Percentiles rank a stretch among this genome's conserved stretches.
These are phyloP conservation scores for Rhabdornis inornatus DNA, from an alignment of 2,113 vertebrate species.

Conservation along the genomic window DNA sequence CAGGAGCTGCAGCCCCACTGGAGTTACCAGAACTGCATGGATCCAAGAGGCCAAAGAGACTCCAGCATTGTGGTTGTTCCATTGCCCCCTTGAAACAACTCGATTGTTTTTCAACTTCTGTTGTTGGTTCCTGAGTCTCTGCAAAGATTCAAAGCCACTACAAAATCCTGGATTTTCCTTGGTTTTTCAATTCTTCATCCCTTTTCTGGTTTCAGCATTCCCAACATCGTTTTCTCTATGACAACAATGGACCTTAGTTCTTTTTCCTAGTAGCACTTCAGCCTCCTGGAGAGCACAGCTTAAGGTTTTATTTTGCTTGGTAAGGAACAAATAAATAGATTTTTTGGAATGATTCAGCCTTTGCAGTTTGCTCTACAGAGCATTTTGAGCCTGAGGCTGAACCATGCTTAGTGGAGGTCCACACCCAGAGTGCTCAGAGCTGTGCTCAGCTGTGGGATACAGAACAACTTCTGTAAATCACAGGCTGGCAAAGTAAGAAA, in stretches of 20 bases:
- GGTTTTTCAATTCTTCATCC: neutral
- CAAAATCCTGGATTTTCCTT: neutral
- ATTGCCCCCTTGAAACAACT: neutral
- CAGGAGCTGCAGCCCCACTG: neutral
- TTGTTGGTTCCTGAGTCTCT: neutral
- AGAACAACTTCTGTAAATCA: neutral
- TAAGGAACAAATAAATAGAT: neutral
- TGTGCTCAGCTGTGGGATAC: neutral
- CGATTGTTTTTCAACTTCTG: neutral
- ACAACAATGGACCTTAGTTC: neutral
- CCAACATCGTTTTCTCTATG: neutral
- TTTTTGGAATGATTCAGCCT: neutral
- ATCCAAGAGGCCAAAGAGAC: no score
- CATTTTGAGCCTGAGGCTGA: neutral
- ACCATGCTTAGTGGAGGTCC: neutral
- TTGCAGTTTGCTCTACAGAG: neutral
- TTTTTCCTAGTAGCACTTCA: neutral
- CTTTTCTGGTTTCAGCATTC: neutral
- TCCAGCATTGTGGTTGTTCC: accelerated
- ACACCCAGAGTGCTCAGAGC: neutral
- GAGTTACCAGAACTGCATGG: neutral
- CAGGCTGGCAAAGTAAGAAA: neutral
- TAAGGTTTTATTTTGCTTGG: neutral
- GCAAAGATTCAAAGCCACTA: neutral
- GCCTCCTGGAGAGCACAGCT: neutral